phyloP scores from a whole-genome alignment of 1,140 invertebrate genomes.

The Drosophila simulans region DNA sequence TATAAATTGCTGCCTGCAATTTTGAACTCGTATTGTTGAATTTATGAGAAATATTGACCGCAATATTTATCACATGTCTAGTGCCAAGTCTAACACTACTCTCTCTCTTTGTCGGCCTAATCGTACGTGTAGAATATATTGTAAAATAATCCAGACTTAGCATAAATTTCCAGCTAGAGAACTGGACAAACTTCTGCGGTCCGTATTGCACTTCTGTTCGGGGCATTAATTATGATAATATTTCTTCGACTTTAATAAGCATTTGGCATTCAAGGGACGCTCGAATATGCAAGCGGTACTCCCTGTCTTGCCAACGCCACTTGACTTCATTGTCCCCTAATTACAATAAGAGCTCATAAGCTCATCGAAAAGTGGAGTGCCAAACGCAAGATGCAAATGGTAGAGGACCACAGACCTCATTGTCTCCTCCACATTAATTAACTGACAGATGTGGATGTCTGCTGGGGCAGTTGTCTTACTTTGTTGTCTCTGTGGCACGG shows the following conservation, averaged over 20 bases:
- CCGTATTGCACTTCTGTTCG: conserved; percentile 28
- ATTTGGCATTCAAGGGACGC: conserved; percentile 27
- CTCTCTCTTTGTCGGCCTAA: not conserved
- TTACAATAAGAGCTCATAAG: conserved; percentile 80
- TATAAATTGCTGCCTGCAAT: conserved; percentile 62
- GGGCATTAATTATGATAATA: conserved; percentile 81
- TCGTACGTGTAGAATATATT: conserved; percentile 11
- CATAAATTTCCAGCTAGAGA: conserved; percentile 59
- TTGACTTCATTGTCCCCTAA: conserved; percentile 74
- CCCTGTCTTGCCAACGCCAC: conserved; percentile 27
- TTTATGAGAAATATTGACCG: conserved; percentile 71
- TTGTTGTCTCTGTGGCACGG: conserved; percentile 2
- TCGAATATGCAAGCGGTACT: conserved; percentile 24
- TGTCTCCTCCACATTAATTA: conserved; percentile 55
- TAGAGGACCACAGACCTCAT: conserved; percentile 3
- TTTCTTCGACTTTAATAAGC: conserved; percentile 75
- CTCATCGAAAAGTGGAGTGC: conserved; percentile 65
- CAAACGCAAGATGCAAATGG: conserved; percentile 42
- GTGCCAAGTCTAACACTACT: conserved; percentile 42
- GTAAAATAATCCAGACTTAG: conserved; percentile 59
- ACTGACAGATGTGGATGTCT: conserved; percentile 48
- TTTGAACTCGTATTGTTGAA: conserved; percentile 30
- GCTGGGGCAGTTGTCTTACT: conserved; percentile 15
- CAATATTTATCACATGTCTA: conserved; percentile 77
- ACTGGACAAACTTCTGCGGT: conserved; percentile 32